Base-by-base conservation (phyloP, 2,113 vertebrate genomes). In the Rallus limicola region DNA sequence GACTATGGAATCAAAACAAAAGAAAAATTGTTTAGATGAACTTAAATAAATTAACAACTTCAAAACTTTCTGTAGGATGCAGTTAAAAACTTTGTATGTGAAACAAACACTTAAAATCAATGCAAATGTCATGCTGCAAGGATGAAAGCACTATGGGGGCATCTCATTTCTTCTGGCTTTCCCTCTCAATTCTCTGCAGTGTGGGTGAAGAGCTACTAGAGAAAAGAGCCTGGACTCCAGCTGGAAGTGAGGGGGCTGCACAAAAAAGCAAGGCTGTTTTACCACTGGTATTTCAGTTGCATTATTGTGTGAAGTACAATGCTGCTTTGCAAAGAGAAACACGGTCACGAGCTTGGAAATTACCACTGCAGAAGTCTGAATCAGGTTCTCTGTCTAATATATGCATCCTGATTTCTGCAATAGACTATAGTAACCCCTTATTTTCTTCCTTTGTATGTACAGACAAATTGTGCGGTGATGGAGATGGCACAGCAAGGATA, bases 331-430 rank as follows among this genome's bases (percentile, higher is more conserved):
- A 62, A n/a, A 31, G 13, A 16, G 7, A 82, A 24, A n/a, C 12
- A 3, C 19, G 16, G 13, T 36, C 68, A 38, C 10, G 74, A 38
- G 52, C 23, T 70, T n/a, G 82, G 50, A 90, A 91, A 75, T 25
- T 50, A 67, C 19, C 28, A 13, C n/a, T 0, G 0, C 3, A 0
- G 31, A 6, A 24, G 6, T 84, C n/a, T 85, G 21, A 88, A 56
- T 42, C 53, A 42, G 6, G 13, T 53, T 79, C 9, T 36, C 23
- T 77, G 44, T 60, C 58, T 55, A 70, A 21, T 13, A 56, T 1
- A 5, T 50, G 5, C 28, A 60, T 0, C 0, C 7, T 63, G 13
- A 20, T 53, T 78, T 59, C 46, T 85, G 33, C 34, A 69, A 46
- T 2, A 74, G 10, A 38, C 10, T 55, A 42, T 16, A 58, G 11